Evolutionary conservation across 1,140 invertebrate species (phyloP).

Genomic region (Aphaenogaster floridana): DNA sequence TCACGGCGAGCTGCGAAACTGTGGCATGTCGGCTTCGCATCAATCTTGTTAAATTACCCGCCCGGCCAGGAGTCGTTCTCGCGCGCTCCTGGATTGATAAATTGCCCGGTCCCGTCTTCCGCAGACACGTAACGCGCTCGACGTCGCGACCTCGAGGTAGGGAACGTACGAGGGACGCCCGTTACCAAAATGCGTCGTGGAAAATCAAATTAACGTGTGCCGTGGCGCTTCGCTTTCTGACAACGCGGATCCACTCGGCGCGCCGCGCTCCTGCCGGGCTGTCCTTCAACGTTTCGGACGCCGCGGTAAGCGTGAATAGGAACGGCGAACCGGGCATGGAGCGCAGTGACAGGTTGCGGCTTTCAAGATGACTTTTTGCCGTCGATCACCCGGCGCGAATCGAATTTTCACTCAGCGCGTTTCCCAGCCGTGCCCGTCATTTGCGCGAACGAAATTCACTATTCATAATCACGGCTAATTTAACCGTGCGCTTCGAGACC

Average conservation of each 20-base stretch:
- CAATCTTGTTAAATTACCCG: slow-evolving; percentile 87
- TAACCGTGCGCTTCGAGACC: background rate
- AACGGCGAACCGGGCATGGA: slow-evolving; percentile 20
- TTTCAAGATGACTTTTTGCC: slow-evolving; percentile 60
- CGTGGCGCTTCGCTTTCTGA: slow-evolving; percentile 56
- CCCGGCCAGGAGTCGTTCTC: slow-evolving; percentile 84
- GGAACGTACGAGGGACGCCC: slow-evolving; percentile 47
- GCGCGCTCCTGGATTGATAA: slow-evolving; percentile 84
- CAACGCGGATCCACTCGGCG: slow-evolving; percentile 45
- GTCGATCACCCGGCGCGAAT: slow-evolving; percentile 34
- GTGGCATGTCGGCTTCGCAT: slow-evolving; percentile 85
- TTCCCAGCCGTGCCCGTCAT: slow-evolving; percentile 11
- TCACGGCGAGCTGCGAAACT: slow-evolving; percentile 80
- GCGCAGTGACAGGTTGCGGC: slow-evolving; percentile 42
- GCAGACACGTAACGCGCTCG: slow-evolving; percentile 83
- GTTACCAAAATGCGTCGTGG: slow-evolving; percentile 78
- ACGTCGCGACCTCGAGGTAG: slow-evolving; percentile 75
- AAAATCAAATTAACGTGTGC: slow-evolving; percentile 84
- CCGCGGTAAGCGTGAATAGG: slow-evolving; percentile 34
- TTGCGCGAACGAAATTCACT: background rate
- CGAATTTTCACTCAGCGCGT: slow-evolving; percentile 24
- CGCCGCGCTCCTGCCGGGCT: slow-evolving; percentile 24
- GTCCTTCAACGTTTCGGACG: slow-evolving; percentile 52
- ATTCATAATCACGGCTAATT: slow-evolving; percentile 10
- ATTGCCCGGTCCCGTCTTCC: slow-evolving; percentile 84